Evolutionary conservation across 2,888 invertebrate genomes (phyloP).

Genomic region (Oxycera nigricornis): DNA sequence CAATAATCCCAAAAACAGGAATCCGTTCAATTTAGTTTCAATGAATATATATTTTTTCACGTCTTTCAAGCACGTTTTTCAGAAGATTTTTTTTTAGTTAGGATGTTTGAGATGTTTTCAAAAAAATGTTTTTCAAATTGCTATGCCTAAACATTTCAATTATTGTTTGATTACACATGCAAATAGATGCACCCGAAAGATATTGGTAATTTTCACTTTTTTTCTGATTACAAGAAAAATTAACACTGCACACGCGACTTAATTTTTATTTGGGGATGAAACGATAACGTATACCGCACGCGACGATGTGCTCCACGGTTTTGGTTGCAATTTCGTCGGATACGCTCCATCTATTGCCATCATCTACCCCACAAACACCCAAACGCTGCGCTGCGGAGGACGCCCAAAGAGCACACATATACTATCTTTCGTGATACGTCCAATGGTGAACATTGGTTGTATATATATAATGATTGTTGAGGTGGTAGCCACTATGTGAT

Average conservation of each 20-base stretch:
- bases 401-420: not conserved
- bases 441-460: constrained; percentile 8
- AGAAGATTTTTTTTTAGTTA: too few relatives aligned
- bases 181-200: too few relatives aligned
- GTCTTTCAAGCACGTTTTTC: too few relatives aligned
- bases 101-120: too few relatives aligned
- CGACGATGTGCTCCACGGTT: constrained; percentile 33
- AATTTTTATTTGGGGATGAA: not conserved
- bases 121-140: too few relatives aligned
- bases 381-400: constrained; percentile 8
- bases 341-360: constrained; percentile 36
- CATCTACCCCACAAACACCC: too few relatives aligned
- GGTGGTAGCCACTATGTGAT: constrained; percentile 19
- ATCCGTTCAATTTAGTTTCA: too few relatives aligned
- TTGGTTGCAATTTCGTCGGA: constrained; percentile 20
- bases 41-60: too few relatives aligned
- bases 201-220: not conserved
- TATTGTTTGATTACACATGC: not conserved
- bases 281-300: constrained; percentile 23
- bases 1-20: too few relatives aligned
- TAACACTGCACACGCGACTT: constrained; percentile 14
- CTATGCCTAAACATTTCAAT: too few relatives aligned
- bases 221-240: not conserved
- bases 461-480: constrained; percentile 9
- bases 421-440: constrained; percentile 6